Evolutionary conservation across 2,888 invertebrate species (phyloP).

Genomic region (Drosophila macrothrix): DNA sequence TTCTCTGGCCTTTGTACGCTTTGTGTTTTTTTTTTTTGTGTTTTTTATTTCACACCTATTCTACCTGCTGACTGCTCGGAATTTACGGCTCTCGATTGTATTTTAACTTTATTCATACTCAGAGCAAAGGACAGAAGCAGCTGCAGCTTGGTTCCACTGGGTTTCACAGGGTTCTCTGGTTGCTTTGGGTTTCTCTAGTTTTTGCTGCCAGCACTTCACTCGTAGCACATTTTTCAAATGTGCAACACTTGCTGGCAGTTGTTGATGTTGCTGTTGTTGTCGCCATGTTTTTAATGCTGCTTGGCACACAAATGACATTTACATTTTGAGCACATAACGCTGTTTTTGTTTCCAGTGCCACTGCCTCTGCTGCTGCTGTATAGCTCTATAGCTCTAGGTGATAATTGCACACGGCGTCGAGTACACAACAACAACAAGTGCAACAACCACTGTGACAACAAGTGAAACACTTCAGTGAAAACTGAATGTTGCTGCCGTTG

Average conservation of each 20-base stretch:
- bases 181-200: constrained; percentile 19
- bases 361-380: constrained; percentile 20
- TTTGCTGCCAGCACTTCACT: constrained; percentile 53
- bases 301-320: constrained; percentile 72
- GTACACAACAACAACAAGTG: constrained; percentile 45
- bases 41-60: constrained; percentile 50
- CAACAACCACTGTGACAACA: constrained; percentile 35
- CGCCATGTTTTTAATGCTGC: constrained; percentile 38
- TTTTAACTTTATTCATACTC: constrained; percentile 72
- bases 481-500: constrained; percentile 51
- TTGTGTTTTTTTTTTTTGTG: constrained; percentile 6
- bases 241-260: constrained; percentile 66
- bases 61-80: constrained; percentile 63
- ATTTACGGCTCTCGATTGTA: constrained; percentile 72
- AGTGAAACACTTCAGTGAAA: constrained; percentile 45
- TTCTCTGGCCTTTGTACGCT: constrained; percentile 28
- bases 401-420: constrained; percentile 70
- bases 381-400: constrained; percentile 50
- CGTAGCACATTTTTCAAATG: constrained; percentile 73
- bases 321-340: constrained; percentile 75
- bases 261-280: constrained; percentile 34
- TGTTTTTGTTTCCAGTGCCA: constrained; percentile 36
- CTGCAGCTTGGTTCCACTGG: constrained; percentile 5
- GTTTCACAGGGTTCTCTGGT: not conserved
- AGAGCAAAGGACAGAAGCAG: constrained; percentile 21